Evolutionary conservation across 1,140 invertebrate species (phyloP).

Genomic region (Tetragonula clypearis): DNA sequence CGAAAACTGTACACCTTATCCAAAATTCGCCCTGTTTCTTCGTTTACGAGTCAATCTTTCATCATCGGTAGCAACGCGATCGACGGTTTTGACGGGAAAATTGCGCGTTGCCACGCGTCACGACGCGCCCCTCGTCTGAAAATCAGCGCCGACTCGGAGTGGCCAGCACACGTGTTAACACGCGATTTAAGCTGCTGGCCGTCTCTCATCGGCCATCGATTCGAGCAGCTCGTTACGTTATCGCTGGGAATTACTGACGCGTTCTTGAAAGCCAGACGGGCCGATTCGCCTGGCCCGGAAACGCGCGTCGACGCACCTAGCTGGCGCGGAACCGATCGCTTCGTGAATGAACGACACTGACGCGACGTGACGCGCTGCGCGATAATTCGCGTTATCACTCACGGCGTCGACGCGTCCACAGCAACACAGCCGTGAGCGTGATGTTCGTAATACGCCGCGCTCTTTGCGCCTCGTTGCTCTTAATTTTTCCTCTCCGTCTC

Average conservation of each 20-base stretch:
- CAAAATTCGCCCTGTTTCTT: not conserved
- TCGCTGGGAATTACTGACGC: constrained; percentile 15
- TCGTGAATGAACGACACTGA: not conserved
- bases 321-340: constrained; percentile 13
- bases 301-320: constrained; percentile 12
- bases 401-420: not conserved
- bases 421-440: not conserved
- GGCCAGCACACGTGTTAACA: not conserved
- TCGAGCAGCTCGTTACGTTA: not conserved
- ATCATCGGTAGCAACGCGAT: not conserved
- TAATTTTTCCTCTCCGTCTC: not conserved
- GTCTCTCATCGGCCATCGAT: not conserved
- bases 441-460: not conserved
- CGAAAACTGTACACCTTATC: too few species aligned
- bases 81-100: not conserved
- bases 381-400: constrained; percentile 19
- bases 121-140: too few species aligned
- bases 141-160: not conserved
- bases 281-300: not conserved
- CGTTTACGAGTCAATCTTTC: not conserved
- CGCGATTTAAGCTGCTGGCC: not conserved
- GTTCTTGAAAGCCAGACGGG: not conserved
- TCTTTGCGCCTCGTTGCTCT: not conserved
- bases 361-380: not conserved
- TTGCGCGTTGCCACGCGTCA: not conserved